A percentile compares a stretch with the other conserved stretches of the same genome.
Evolutionary conservation across 2,113 vertebrate species (phyloP).

Genomic region (Notarius lentiginosus): DNA sequence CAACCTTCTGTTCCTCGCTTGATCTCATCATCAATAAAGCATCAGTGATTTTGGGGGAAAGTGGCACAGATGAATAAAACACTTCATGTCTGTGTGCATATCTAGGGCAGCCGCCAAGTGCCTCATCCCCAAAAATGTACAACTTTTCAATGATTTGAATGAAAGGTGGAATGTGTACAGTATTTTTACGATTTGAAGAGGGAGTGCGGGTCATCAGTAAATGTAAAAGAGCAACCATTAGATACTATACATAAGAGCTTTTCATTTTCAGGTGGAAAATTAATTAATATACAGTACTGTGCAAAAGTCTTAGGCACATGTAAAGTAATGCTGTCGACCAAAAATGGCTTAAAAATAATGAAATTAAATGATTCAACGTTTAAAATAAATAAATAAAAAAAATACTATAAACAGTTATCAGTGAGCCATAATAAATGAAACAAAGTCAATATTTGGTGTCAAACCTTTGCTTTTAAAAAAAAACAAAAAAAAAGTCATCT

Average conservation of each 20-base stretch:
- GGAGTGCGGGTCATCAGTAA: background rate
- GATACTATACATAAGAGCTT: background rate
- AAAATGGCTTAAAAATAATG: no score
- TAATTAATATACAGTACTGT: no score
- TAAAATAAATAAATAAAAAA: no score
- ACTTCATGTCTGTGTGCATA: slow-evolving; percentile 23
- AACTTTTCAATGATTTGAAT: background rate
- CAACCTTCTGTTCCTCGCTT: slow-evolving; percentile 20
- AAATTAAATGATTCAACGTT: no score
- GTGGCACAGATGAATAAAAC: slow-evolving; percentile 40
- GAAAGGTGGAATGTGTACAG: slow-evolving; percentile 1
- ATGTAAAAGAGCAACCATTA: background rate
- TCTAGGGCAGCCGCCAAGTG: slow-evolving; percentile 4
- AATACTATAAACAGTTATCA: no score
- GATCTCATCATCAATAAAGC: slow-evolving; percentile 52
- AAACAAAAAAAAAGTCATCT: no score
- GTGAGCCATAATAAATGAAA: no score
- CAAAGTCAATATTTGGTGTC: no score
- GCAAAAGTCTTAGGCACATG: no score
- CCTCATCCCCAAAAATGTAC: background rate
- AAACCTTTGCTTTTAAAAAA: no score
- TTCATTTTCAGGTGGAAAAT: background rate
- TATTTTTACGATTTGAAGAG: background rate
- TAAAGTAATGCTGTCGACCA: no score
- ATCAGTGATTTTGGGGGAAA: slow-evolving; percentile 36